Evolutionary conservation across 2,888 invertebrate species (phyloP).

Genomic region (Acanthacorydalis orientalis): DNA sequence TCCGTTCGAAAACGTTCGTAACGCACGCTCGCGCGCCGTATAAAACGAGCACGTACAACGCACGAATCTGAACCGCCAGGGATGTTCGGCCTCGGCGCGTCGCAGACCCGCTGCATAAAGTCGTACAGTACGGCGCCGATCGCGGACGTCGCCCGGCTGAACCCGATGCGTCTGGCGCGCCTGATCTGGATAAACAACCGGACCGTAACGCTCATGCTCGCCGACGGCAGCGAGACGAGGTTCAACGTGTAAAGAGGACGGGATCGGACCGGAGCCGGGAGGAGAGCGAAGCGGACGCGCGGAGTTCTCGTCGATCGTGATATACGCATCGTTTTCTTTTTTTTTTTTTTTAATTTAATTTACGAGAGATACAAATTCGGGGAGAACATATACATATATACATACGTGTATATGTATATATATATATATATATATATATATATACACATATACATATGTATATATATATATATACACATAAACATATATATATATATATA

Average conservation of each 20-base stretch:
- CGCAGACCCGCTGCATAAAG: constrained; percentile 90
- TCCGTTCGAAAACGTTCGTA: too few relatives aligned
- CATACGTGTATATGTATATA: too few relatives aligned
- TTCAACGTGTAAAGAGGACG: constrained; percentile 47
- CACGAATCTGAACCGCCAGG: constrained; percentile 28
- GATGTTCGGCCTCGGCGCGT: constrained; percentile 94
- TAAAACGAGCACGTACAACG: not conserved
- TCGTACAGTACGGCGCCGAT: constrained; percentile 88
- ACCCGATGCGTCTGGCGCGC: constrained; percentile 79
- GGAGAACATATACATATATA: not conserved
- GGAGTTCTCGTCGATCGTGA: not conserved
- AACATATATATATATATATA: too few relatives aligned
- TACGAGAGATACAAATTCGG: not conserved
- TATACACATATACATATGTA: too few relatives aligned
- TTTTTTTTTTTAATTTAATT: not conserved
- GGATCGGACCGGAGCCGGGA: too few relatives aligned
- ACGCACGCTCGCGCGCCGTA: too few relatives aligned
- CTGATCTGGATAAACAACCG: constrained; percentile 92
- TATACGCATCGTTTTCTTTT: not conserved
- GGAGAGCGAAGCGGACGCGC: not conserved
- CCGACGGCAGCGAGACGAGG: constrained; percentile 86
- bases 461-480: too few relatives aligned
- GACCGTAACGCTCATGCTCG: constrained; percentile 83
- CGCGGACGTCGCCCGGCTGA: constrained; percentile 70
- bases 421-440: too few relatives aligned